Percentiles rank a stretch among this genome's conserved stretches.
Evolutionary conservation across 2,113 vertebrate genomes (phyloP).

Genomic region (Damaliscus lunatus): DNA sequence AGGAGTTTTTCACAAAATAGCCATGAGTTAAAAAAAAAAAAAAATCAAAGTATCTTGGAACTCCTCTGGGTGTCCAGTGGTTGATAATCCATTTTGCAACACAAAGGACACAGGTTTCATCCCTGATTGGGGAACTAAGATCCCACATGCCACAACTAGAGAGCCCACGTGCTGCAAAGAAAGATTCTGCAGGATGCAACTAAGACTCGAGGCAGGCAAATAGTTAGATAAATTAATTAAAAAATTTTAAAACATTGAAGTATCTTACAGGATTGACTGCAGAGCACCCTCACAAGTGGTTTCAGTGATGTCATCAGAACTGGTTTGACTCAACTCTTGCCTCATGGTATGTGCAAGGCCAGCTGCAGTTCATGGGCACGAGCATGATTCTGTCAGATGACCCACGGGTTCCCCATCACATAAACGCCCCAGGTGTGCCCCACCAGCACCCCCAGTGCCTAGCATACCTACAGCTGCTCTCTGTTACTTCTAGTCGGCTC

Average conservation of each 20-base stretch:
- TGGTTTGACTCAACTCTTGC: conserved; percentile 57
- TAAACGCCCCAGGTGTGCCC: conserved; percentile 74
- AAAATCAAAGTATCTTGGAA: conserved; percentile 74
- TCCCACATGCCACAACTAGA: neutral
- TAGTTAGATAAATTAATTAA: neutral
- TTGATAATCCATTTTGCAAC: neutral
- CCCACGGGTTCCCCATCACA: conserved; percentile 79
- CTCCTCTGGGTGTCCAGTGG: neutral
- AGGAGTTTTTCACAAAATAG: conserved; percentile 78
- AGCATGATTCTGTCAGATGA: conserved; percentile 79
- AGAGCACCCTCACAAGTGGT: neutral
- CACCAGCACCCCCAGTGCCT: conserved; percentile 68
- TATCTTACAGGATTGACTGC: conserved; percentile 75
- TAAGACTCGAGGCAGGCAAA: neutral
- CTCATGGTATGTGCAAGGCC: conserved; percentile 76
- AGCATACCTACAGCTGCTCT: conserved; percentile 66
- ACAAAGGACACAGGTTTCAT: neutral
- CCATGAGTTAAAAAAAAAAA: conserved; percentile 68
- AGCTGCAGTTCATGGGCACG: conserved; percentile 78
- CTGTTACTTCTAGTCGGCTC: conserved; percentile 37
- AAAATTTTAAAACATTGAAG: conserved; percentile 47
- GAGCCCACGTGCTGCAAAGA: neutral
- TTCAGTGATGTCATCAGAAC: conserved; percentile 68
- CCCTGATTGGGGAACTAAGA: neutral
- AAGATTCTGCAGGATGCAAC: neutral